phyloP scores from a whole-genome alignment of 2,797 vertebrate species.

The Coregonus ussuriensis region DNA sequence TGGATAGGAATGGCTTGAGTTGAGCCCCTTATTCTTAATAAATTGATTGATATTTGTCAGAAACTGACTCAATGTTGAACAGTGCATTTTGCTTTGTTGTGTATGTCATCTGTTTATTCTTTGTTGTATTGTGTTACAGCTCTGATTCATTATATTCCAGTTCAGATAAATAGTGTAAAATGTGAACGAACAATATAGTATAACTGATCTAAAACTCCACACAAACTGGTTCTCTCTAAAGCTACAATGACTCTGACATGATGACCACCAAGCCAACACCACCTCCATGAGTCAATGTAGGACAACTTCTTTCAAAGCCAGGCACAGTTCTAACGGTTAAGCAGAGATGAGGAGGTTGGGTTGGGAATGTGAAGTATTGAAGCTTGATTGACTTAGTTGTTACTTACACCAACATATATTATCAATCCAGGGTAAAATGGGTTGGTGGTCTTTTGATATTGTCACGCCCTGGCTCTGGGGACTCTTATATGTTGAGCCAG shows the following conservation, averaged over 20 bases:
- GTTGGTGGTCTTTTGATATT: slow-evolving; percentile 39
- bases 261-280: slow-evolving; percentile 22
- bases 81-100: slow-evolving; percentile 68
- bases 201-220: slow-evolving; percentile 31
- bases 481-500: no score
- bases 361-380: slow-evolving; percentile 48
- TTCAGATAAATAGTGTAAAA: slow-evolving; percentile 56
- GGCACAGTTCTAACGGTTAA: background rate
- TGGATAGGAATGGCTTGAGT: slow-evolving; percentile 63
- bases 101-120: slow-evolving; percentile 58
- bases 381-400: slow-evolving; percentile 39
- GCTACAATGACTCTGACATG: background rate
- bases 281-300: slow-evolving; percentile 36
- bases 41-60: slow-evolving; percentile 31
- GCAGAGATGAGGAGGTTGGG: slow-evolving; percentile 28
- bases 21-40: slow-evolving; percentile 35
- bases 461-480: no score
- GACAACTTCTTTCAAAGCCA: slow-evolving; percentile 7
- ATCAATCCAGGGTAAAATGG: slow-evolving; percentile 39
- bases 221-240: background rate
- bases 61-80: slow-evolving; percentile 53
- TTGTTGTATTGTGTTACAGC: slow-evolving; percentile 63
- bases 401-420: slow-evolving; percentile 32
- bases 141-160: slow-evolving; percentile 63
- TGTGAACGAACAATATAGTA: slow-evolving; percentile 49